Evolutionary conservation across 2,797 vertebrate species (phyloP).

Genomic region (Poeciliopsis presidionis): DNA sequence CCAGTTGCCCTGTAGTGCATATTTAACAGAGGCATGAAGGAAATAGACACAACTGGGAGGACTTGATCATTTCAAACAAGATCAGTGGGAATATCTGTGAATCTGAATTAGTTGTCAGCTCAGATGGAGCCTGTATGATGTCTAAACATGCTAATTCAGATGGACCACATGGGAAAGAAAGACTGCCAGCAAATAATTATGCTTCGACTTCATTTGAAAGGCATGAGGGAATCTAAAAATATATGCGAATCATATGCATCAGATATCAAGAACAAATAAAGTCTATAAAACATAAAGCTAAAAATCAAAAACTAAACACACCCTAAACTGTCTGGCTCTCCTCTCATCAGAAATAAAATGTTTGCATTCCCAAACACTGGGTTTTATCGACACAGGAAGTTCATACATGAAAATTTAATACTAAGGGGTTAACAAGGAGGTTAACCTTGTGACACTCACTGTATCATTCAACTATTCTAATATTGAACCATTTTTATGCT

Average conservation of each 20-base stretch:
- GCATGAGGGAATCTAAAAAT: not conserved
- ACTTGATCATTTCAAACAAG: conserved; percentile 10
- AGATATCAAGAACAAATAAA: not conserved
- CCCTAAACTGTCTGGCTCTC: not conserved
- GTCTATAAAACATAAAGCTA: not conserved
- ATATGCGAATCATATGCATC: not conserved
- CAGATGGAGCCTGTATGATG: not conserved
- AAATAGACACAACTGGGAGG: conserved; percentile 15
- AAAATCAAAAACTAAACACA: not conserved
- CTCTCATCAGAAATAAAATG: not conserved
- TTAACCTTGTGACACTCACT: not conserved
- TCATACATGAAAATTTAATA: not conserved
- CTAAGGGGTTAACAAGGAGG: not conserved
- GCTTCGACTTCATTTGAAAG: not conserved
- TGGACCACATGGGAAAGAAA: not conserved
- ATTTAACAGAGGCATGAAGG: conserved; percentile 16
- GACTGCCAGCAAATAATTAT: not conserved
- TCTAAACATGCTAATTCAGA: not conserved
- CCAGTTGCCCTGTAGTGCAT: conserved; percentile 1
- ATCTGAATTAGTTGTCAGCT: conserved; percentile 16
- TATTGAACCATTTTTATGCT: not conserved
- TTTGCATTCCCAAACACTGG: not conserved
- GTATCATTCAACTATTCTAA: not conserved
- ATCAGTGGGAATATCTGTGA: conserved; percentile 4
- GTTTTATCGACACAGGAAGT: not conserved